Base-by-base conservation (phyloP, 2,113 vertebrate species). In the Atlantisia rogersi region DNA sequence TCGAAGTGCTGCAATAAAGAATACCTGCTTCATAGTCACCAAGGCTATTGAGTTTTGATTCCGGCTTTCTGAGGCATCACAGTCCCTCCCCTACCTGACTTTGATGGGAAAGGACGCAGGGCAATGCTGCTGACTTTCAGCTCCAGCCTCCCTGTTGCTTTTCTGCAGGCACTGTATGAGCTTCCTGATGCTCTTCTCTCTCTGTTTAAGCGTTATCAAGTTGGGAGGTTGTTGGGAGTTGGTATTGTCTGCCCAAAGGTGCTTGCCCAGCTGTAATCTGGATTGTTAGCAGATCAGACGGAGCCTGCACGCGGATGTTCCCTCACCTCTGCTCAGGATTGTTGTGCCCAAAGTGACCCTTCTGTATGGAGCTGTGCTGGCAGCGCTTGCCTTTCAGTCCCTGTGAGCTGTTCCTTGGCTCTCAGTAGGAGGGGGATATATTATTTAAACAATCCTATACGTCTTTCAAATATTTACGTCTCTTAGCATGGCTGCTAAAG, bases 371-470 rank as follows among this genome's bases (percentile, higher is more conserved):
- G 73, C 53, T 22, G 7, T 63, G 4, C 28, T 1, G 5, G n/a
- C 76, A 69, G 39, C 7, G 5, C 76, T 32, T 39, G 24, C 48
- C 78, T 68, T 35, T 48, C 35, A 60, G 19, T 80, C 55, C 71
- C 21, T 0, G 0, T 1, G 0, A 2, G 18, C 65, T 71, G 67
- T 64, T 87, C 17, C 78, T 18, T 4, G n/a, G 17, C 15, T 28
- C 65, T 68, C 1, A 1, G 22, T 2, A 1, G 15, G 26, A 15
- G 28, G 14, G 5, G 22, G 22, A 48, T 10, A 10, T 11, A 6
- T 21, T 92, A 28, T 68, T 88, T 65, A 76, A 69, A 5, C 68
- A 53, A 55, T 81, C 62, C 77, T 73, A 35, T n/a, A 3, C 31
- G 16, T 73, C 40, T 84, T 53, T 62, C 58, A 82, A 40, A 76